Base-by-base conservation (phyloP, 2,888 invertebrate species). In the Tiliacea aurago region DNA sequence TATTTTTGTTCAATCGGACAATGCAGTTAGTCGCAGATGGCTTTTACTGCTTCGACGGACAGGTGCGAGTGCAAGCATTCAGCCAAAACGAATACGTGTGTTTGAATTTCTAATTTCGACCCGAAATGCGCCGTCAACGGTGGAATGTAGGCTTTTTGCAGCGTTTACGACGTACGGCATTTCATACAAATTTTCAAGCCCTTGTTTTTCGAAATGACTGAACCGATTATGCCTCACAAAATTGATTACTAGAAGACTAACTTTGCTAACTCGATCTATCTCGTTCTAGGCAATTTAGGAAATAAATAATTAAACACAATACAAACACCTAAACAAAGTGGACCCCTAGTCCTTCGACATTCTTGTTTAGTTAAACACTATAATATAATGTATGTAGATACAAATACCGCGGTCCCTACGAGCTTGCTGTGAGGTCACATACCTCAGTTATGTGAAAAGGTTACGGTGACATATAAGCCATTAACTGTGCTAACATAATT, bases 21-120 rank as follows among this genome's bases (percentile, higher is more conserved):
- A 74, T 64, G 83, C 71, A 76, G 82, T 79, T 81, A 59, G 79
- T 64, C 63, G 45, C 79, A 80, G 59, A 72, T 78, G 67, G 78
- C 51, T 78, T 77, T 82, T 51, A 80, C 59, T 63, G 82, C 77
- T 71, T 56, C 49, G 41, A 37, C 47, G 73, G 62, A 64, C 78
- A 67, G 77, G 56, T 70, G 43, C 51, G 37, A n/a, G 58, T 23
- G 47, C 41, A 47, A 28, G 33, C 68, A 64, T 59, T 41, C 41
- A 45, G 45, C 10, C 43, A 33, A 62, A 81, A 76, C n/a, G 51
- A 79, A 81, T 69, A 81, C 68, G 51, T 81, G 56, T 66, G 23
- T 56, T 70, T n/a, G 33, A 66, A 76, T 45, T 65, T 51, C 55
- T 28, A 76, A n/a, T n/a, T n/a, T n/a, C 69, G 43, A 67, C 63